Conservation (phyloP, 2,888 invertebrate species). For the Drosophila pseudotalamancana region DNA sequence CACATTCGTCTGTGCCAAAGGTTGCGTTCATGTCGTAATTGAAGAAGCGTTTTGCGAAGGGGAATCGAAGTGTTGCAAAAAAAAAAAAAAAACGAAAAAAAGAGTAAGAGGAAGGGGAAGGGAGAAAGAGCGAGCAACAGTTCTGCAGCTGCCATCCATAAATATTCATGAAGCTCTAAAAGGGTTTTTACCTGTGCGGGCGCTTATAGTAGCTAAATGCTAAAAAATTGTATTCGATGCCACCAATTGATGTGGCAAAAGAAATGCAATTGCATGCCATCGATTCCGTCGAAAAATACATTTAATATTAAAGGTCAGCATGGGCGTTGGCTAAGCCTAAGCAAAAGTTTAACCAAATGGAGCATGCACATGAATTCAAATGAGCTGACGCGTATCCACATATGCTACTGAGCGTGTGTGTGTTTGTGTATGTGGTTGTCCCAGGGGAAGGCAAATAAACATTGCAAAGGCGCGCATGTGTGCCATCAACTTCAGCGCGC, state of each 20-base stretch:
- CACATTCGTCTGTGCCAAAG: slow-evolving; percentile 31
- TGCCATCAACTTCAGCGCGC: slow-evolving; percentile 56
- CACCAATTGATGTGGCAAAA: slow-evolving; percentile 18
- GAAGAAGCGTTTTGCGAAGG: slow-evolving; percentile 52
- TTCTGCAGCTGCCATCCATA: slow-evolving; percentile 56
- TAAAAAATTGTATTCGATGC: slow-evolving; percentile 49
- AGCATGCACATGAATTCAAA: slow-evolving; percentile 75
- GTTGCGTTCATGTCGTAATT: slow-evolving; percentile 59
- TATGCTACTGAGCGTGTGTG: slow-evolving; percentile 1
- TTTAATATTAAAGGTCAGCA: slow-evolving; percentile 61
- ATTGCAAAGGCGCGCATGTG: slow-evolving; percentile 70
- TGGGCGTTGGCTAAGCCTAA: slow-evolving; percentile 37
- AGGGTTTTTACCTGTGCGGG: slow-evolving; percentile 53
- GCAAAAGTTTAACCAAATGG: slow-evolving; percentile 4
- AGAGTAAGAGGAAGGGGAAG: too few relatives aligned
- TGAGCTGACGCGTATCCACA: slow-evolving; percentile 51
- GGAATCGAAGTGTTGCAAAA: slow-evolving; percentile 41
- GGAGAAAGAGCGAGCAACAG: slow-evolving; percentile 21
- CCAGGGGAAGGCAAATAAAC: slow-evolving; percentile 57
- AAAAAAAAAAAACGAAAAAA: slow-evolving; percentile 13
- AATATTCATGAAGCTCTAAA: slow-evolving; percentile 80
- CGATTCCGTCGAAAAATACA: slow-evolving; percentile 8
- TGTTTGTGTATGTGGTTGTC: slow-evolving; percentile 35
- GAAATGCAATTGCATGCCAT: slow-evolving; percentile 67
- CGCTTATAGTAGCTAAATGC: slow-evolving; percentile 59